These are phyloP conservation scores for Petrocephalus microphthalmus DNA, from an alignment of 2,113 vertebrate species.

Conservation along the genomic window DNA sequence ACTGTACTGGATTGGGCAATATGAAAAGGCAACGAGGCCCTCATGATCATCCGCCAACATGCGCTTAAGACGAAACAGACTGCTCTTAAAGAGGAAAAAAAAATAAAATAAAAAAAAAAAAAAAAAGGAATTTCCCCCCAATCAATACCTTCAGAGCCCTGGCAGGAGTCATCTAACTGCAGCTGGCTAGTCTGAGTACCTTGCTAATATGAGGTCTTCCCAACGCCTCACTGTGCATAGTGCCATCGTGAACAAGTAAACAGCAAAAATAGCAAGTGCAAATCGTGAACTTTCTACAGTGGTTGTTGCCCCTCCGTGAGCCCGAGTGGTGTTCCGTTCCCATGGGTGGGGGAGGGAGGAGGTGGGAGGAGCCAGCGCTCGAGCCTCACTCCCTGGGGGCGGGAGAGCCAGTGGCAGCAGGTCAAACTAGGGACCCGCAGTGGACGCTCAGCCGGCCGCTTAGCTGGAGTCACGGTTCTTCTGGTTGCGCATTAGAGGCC, in stretches of 20 bases:
- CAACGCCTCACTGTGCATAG: conserved; percentile 78
- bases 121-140: conserved; percentile 55
- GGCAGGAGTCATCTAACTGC: conserved; percentile 64
- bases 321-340: conserved; percentile 63
- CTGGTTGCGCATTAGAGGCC: conserved; percentile 97
- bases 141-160: conserved; percentile 64
- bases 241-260: conserved; percentile 81
- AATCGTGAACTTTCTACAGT: conserved; percentile 84
- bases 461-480: conserved; percentile 92
- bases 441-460: conserved; percentile 29
- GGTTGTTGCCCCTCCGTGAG: conserved; percentile 52
- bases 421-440: conserved; percentile 30
- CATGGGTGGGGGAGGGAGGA: conserved; percentile 34
- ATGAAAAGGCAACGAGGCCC: conserved; percentile 80
- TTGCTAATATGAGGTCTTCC: conserved; percentile 60
- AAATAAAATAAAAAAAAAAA: conserved; percentile 44
- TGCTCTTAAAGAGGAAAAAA: conserved; percentile 36
- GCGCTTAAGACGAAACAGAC: conserved; percentile 71
- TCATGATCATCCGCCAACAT: conserved; percentile 76
- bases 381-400: conserved; percentile 51
- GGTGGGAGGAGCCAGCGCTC: conserved; percentile 45
- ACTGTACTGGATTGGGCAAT: conserved; percentile 93
- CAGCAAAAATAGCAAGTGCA: conserved; percentile 96
- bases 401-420: conserved; percentile 14
- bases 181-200: conserved; percentile 72